Base-by-base conservation (phyloP, 2,888 invertebrate genomes). In the Philereme transversata region DNA sequence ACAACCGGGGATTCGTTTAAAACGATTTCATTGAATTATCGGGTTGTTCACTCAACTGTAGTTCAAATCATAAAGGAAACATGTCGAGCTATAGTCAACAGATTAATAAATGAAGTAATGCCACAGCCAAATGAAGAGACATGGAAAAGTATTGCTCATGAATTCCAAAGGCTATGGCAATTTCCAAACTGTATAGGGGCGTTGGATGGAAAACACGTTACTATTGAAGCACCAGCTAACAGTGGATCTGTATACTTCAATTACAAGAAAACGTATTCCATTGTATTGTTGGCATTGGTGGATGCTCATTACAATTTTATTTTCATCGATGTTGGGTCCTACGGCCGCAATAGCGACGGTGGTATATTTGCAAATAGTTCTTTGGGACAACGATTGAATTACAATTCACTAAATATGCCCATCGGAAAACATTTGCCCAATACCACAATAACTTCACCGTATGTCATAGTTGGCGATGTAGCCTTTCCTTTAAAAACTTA, bases 351-450 rank as follows among this genome's bases (percentile, higher is more conserved):
- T 44, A 48, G 58, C 33, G 56, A 62, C 55, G 59, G 58, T 59
- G 36, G 58, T 41, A 62, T 65, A 62, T 66, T 66, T 45, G 63
- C 63, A 61, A 63, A 49, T 60, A 62, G 59, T 51, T 60, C 51
- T 49, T 59, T 65, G 49, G 63, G 67, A 54, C 62, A 57, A 34
- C 44, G 56, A 59, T 59, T 67, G 62, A 57, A 51, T 44, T 53
- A 67, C 48, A 71, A 70, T 51, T 51, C 40, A 53, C 55, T 70
- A 61, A 62, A 72, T 62, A 63, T 76, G 57, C 71, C 72, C 10
- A n/a, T 47, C 47, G 68, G 65, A 67, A 68, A 63, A 60, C 48
- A 62, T 41, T 66, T 76, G 60, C 70, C 71, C 4, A 64, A 57
- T 59, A 67, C 61, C 57, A 44, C 33, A 11, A 38, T 38, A 45